Evolutionary conservation across 2,888 invertebrate species (phyloP), one percentile per base, ranked within the genome.

Genomic region (Phragmatobia fuliginosa): DNA sequence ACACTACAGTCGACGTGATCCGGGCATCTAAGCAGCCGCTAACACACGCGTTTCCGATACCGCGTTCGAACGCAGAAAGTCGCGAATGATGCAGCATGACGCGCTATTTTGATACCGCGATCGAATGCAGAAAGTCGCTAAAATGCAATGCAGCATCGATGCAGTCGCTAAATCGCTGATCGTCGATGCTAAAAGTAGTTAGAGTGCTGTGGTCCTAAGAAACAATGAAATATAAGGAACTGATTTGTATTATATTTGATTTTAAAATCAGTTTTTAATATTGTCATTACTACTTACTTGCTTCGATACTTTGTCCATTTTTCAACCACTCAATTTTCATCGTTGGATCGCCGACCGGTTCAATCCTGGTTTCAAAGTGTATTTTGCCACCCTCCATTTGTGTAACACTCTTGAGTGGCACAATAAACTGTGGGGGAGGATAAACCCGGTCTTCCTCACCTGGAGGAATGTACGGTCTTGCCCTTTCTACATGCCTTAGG

Each of bases 311-410:
- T 95, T 97, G 97, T 85, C 98, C 99, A 93, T 99, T 98, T 88
- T 97, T 97, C 90, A 97, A 98, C 99, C 99, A 99, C 95, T 99
- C 99, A 84, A 99, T 98, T 87, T 97, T 97, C 98, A 99, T 98
- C 66, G 97, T 97, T 78, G 99, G 99, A 94, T 99, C 99, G 81
- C 99, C 99, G 87, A 99, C 98, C 82, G 99, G 99, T 94, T 98
- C 98, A 94, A 99, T 98, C 93, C 99, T 97, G 90, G 99, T 99
- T 96, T 99, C 99, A 96, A 99, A 99, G 95, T 99, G 99, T 87
- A 98, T 97, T 89, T 98, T 97, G 88, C 98, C 98, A 92, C 99
- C 98, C 95, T 99, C 99, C 88, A 97, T 96, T 90, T 98, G 97
- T 83, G 97, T 95, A 78, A 97, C 96, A 94, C 98, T 97, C 86